phyloP scores from a whole-genome alignment of 1,140 invertebrate species.

The Cydia strobilella region DNA sequence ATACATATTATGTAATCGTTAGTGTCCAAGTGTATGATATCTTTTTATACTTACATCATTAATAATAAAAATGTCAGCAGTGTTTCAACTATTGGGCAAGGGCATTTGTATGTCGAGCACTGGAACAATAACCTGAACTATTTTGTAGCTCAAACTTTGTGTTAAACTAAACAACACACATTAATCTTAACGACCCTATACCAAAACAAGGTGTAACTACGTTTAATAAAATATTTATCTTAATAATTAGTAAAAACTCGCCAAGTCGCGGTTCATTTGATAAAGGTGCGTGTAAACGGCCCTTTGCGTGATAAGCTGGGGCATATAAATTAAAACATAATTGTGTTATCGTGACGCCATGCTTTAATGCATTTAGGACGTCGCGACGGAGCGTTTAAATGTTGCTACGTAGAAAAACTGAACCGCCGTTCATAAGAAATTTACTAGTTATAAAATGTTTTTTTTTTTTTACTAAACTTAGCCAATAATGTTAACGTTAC shows the following conservation, averaged over 20 bases:
- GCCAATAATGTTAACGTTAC: no score
- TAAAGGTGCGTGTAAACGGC: conserved; percentile 67
- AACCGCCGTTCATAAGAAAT: not conserved
- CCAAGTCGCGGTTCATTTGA: conserved; percentile 66
- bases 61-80: no score
- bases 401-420: conserved; percentile 16
- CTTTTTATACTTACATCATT: no score
- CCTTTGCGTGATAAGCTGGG: conserved; percentile 64
- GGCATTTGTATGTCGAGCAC: no score
- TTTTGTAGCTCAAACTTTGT: conserved; percentile 35
- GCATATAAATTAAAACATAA: conserved; percentile 79
- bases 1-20: no score
- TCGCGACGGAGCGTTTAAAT: conserved; percentile 45
- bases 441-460: not conserved
- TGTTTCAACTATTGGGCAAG: no score
- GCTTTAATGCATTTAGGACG: conserved; percentile 56
- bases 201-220: conserved; percentile 60
- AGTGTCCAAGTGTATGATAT: no score
- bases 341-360: conserved; percentile 77
- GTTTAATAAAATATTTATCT: conserved; percentile 74
- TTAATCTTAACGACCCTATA: conserved; percentile 53
- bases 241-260: conserved; percentile 76
- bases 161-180: conserved; percentile 37
- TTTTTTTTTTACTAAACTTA: no score
- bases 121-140: not conserved